Conservation (phyloP, 2,888 invertebrate species). For the Cacoxenus indagator region DNA sequence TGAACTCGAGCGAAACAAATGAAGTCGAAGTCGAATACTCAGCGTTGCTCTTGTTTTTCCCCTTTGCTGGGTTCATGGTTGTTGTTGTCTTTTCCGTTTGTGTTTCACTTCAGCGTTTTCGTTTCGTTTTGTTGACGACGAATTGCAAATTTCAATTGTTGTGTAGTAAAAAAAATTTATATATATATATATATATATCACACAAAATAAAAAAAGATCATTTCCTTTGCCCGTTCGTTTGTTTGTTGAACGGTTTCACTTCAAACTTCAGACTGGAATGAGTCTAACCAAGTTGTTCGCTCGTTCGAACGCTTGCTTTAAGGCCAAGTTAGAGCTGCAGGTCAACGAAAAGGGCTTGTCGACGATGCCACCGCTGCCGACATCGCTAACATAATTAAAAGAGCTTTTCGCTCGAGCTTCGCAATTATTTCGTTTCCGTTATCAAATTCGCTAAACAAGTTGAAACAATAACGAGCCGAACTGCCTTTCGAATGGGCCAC, state of each 20-base stretch:
- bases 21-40: conserved; percentile 15
- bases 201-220: neutral
- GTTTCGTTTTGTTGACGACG: conserved; percentile 16
- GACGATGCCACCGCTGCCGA: neutral
- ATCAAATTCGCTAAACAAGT: conserved; percentile 34
- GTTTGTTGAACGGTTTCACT: neutral
- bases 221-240: neutral
- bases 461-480: conserved; percentile 4
- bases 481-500: neutral
- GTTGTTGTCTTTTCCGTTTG: neutral
- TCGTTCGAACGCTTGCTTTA: neutral
- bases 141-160: conserved; percentile 21
- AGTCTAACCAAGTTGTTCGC: neutral
- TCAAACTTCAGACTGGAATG: neutral
- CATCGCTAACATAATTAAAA: conserved; percentile 8
- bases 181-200: neutral
- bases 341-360: conserved; percentile 13
- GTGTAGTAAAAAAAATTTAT: neutral
- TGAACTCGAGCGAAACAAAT: conserved; percentile 37
- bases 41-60: neutral
- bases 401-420: conserved; percentile 11
- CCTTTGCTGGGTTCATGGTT: conserved; percentile 11
- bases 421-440: conserved; percentile 60
- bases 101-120: conserved; percentile 1
- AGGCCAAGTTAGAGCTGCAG: conserved; percentile 1